Evolutionary conservation across 2,888 invertebrate genomes (phyloP).

Genomic region (Rambutsinella grinnellia): DNA sequence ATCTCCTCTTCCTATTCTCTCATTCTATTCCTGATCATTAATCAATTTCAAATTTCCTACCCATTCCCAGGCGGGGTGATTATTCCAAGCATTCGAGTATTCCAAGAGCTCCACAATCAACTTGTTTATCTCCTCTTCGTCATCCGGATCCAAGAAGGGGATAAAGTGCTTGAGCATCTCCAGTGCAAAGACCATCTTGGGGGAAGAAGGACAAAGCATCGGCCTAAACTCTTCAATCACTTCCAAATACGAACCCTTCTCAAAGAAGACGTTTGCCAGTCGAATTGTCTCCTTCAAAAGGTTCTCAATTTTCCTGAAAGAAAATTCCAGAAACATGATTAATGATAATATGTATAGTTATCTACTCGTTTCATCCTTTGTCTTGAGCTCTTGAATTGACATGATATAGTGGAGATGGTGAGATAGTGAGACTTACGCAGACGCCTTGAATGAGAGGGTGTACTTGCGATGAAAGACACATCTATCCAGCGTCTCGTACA

Average conservation of each 20-base stretch:
- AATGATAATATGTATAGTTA: too few species aligned
- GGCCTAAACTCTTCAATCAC: slow-evolving; percentile 88
- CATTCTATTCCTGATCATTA: background rate
- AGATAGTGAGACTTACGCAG: slow-evolving; percentile 62
- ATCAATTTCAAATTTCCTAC: slow-evolving; percentile 69
- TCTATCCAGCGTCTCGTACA: slow-evolving; percentile 78
- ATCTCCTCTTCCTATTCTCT: background rate
- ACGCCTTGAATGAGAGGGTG: slow-evolving; percentile 66
- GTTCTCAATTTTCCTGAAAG: slow-evolving; percentile 62
- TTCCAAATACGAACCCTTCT: slow-evolving; percentile 82
- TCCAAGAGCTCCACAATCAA: slow-evolving; percentile 86
- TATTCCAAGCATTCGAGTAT: slow-evolving; percentile 84
- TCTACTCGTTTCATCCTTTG: too few species aligned
- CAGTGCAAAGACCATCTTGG: slow-evolving; percentile 71
- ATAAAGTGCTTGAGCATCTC: slow-evolving; percentile 81
- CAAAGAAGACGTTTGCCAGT: slow-evolving; percentile 74
- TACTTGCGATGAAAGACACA: slow-evolving; percentile 73
- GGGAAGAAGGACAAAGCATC: slow-evolving; percentile 80
- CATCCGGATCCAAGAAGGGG: slow-evolving; percentile 77
- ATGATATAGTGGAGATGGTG: too few species aligned
- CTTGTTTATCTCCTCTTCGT: slow-evolving; percentile 71
- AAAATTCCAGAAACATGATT: too few species aligned
- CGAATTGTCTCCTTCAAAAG: slow-evolving; percentile 61
- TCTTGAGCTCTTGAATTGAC: too few species aligned
- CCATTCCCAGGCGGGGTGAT: slow-evolving; percentile 78